Conservation (phyloP, 2,888 invertebrate genomes). For the Eledona agricola region DNA sequence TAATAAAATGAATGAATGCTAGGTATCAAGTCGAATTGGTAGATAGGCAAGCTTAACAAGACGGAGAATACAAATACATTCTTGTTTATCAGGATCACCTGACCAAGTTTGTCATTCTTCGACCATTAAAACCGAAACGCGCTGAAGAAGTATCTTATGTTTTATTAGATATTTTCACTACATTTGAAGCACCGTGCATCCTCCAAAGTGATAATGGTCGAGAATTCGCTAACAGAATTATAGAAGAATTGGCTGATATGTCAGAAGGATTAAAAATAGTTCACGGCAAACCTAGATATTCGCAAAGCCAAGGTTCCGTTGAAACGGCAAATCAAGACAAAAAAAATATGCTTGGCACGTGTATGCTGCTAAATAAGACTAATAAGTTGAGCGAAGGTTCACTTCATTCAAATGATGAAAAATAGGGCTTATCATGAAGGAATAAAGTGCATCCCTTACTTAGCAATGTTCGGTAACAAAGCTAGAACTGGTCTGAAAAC, state of each 20-base stretch:
- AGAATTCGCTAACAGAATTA: constrained; percentile 51
- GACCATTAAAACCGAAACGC: constrained; percentile 3
- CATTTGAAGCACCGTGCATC: constrained; percentile 54
- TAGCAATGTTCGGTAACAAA: constrained; percentile 32
- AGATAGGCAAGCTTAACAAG: too few species aligned
- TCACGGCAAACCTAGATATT: constrained; percentile 55
- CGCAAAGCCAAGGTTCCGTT: constrained; percentile 52
- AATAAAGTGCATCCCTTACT: constrained; percentile 31
- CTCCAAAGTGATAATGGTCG: constrained; percentile 54
- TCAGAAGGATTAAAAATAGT: constrained; percentile 51
- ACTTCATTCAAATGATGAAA: constrained; percentile 30
- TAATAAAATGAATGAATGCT: too few species aligned
- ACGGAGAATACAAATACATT: constrained; percentile 1
- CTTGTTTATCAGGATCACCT: constrained; percentile 4
- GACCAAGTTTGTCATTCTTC: constrained; percentile 1
- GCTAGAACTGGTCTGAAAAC: constrained; percentile 28
- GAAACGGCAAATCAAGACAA: constrained; percentile 52
- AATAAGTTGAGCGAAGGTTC: constrained; percentile 8
- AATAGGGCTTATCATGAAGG: constrained; percentile 30
- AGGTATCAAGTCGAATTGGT: too few species aligned
- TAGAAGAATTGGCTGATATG: constrained; percentile 42
- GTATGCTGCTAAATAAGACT: too few species aligned
- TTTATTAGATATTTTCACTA: constrained; percentile 54
- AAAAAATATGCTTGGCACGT: constrained; percentile 44
- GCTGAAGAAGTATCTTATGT: constrained; percentile 49